Base-by-base conservation (phyloP, 2,113 vertebrate species). In the Boleophthalmus pectinirostris region DNA sequence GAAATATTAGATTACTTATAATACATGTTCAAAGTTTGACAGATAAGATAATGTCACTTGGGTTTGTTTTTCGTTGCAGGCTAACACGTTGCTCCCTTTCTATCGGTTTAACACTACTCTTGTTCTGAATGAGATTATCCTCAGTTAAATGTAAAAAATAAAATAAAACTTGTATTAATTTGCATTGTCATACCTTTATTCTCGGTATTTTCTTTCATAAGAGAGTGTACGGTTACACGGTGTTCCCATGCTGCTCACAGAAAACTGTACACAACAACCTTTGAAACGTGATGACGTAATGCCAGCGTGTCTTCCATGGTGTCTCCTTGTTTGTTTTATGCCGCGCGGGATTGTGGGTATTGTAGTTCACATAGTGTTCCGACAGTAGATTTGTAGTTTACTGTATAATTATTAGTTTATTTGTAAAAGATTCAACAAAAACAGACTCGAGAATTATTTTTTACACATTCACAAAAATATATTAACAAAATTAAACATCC, bases 271-370 rank as follows among this genome's bases (percentile, higher is more conserved):
- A 66, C 33, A 64, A 64, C 58, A 21, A 10, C 65, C 65, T 47
- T 66, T 66, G 43, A 46, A 25, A 25, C 65, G 65, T 1, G 2
- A 21, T 66, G 14, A 45, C 65, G 65, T 47, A 23, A 47, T 43
- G 3, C 16, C 65, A 66, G 20, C 65, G 65, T 24, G 38, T 35
- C 20, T 24, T 10, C 16, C 65, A 66, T 11, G 43, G 65, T 24
- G 38, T 35, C 20, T 24, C 20, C 38, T 0, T 1, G 60, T 64
- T 43, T n/a, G 3, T 25, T 15, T 8, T 9, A 20, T 20, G 4
- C 3, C 61, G 33, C n/a, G 65, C 43, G 43, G 43, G 5, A 47
- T 66, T 66, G 43, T 66, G 65, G 65, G 65, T 66, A 24, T 24
- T 24, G 65, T 46, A 66, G 64, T 47, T 64, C 10, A 63, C 15